phyloP scores from a whole-genome alignment of 2,113 vertebrate genomes.

The Ranitomeya imitator region DNA sequence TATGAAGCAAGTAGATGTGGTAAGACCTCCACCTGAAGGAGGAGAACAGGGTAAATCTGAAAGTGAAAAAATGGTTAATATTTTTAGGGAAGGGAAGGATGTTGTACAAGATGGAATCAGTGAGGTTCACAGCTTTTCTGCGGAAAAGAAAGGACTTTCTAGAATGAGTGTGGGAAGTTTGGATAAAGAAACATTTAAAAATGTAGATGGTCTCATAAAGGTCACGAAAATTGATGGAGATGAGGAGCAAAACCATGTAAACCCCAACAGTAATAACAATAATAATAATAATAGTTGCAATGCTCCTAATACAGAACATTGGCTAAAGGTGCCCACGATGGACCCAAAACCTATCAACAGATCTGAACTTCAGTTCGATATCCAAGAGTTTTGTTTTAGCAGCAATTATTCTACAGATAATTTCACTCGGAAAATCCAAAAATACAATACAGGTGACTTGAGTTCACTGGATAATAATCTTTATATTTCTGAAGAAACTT shows the following conservation, averaged over 20 bases:
- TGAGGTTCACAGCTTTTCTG: conserved; percentile 61
- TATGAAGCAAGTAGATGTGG: conserved; percentile 58
- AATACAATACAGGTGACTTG: neutral
- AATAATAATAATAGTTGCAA: conserved; percentile 77
- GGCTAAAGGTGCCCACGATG: conserved; percentile 53
- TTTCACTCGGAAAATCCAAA: conserved; percentile 46
- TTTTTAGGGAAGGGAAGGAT: conserved; percentile 64
- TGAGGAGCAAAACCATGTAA: conserved; percentile 60
- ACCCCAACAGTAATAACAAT: conserved; percentile 77
- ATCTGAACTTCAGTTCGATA: conserved; percentile 60
- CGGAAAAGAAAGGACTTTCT: conserved; percentile 61
- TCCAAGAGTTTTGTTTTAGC: conserved; percentile 62
- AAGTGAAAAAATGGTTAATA: conserved; percentile 59
- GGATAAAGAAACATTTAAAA: conserved; percentile 64
- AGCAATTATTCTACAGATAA: conserved; percentile 57
- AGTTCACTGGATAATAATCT: conserved; percentile 59
- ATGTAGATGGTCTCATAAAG: conserved; percentile 60
- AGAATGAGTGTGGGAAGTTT: conserved; percentile 55
- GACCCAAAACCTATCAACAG: conserved; percentile 10
- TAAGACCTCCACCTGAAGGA: conserved; percentile 67
- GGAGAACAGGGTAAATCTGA: conserved; percentile 60
- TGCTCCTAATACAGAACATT: conserved; percentile 47
- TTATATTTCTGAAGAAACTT: conserved; percentile 55
- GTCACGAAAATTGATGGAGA: conserved; percentile 68
- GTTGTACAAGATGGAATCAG: conserved; percentile 59